phyloP scores from a whole-genome alignment of 2,113 vertebrate genomes.

The Scatophagus argus region DNA sequence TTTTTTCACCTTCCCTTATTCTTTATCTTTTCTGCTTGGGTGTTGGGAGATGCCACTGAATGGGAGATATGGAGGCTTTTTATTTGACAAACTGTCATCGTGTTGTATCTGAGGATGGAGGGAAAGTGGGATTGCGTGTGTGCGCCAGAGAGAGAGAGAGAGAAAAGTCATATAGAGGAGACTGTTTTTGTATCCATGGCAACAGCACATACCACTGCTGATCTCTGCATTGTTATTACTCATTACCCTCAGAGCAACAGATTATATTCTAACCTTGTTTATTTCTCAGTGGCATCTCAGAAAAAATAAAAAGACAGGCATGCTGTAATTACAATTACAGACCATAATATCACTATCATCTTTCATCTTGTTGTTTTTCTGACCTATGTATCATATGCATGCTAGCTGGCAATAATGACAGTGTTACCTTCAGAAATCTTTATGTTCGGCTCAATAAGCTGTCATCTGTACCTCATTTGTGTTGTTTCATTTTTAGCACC shows the following conservation, averaged over 20 bases:
- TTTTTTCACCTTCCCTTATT: conserved; percentile 27
- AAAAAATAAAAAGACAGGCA: conserved; percentile 26
- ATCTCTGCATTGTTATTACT: conserved; percentile 74
- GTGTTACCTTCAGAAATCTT: conserved; percentile 27
- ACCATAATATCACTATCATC: conserved; percentile 45
- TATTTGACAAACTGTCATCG: conserved; percentile 69
- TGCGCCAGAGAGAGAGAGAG: background rate
- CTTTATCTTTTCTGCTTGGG: conserved; percentile 59
- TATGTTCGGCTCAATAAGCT: conserved; percentile 28
- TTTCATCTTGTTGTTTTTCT: conserved; percentile 45
- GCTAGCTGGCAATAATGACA: conserved; percentile 21
- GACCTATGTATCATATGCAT: background rate
- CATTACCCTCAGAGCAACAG: conserved; percentile 72
- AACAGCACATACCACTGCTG: conserved; percentile 70
- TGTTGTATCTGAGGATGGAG: conserved; percentile 50
- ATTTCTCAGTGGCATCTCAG: conserved; percentile 48
- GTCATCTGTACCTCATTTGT: background rate
- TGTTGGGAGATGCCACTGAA: conserved; percentile 55
- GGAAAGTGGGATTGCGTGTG: conserved; percentile 6
- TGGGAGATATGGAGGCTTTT: conserved; percentile 59
- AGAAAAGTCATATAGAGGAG: conserved; percentile 50
- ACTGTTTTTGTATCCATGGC: conserved; percentile 74
- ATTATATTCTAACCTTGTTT: conserved; percentile 72
- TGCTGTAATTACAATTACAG: conserved; percentile 61
- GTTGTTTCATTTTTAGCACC: conserved; percentile 17